Conservation (phyloP, 37 sponge, comb jelly and placozoan species). For the Hexactinellida sp. region DNA sequence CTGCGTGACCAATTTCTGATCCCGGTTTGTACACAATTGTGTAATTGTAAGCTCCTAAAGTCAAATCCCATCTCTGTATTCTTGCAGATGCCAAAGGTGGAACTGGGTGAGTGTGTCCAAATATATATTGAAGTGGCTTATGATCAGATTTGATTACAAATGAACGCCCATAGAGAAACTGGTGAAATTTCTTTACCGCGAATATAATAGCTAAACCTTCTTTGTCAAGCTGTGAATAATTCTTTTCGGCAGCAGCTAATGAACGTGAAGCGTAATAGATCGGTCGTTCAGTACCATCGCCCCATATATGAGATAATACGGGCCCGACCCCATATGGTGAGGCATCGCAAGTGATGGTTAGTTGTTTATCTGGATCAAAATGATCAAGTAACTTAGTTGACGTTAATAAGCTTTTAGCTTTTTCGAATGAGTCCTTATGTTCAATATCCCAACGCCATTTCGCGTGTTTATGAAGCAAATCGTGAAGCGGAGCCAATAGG, state of each 20-base stretch:
- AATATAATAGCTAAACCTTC: constrained; percentile 28
- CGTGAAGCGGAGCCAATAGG: not conserved
- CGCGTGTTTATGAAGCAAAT: not conserved
- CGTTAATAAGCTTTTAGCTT: not conserved
- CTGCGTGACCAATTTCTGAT: not conserved
- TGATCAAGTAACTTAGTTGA: not conserved
- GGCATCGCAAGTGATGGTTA: constrained; percentile 24
- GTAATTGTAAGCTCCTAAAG: constrained; percentile 21
- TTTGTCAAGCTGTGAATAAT: constrained; percentile 37
- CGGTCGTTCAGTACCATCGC: constrained; percentile 27
- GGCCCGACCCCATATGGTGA: constrained; percentile 34
- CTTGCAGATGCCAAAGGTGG: constrained; percentile 24
- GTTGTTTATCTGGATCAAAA: constrained; percentile 15
- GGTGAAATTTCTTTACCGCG: constrained; percentile 24
- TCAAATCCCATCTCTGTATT: constrained; percentile 21
- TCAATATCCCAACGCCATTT: not conserved
- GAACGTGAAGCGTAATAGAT: constrained; percentile 33
- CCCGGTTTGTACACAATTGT: constrained; percentile 21
- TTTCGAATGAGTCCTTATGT: no score
- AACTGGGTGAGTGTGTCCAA: no score
- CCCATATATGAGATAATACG: constrained; percentile 24
- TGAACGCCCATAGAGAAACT: constrained; percentile 20
- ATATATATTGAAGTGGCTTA: constrained; percentile 21
- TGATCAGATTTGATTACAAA: constrained; percentile 30
- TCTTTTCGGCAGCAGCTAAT: constrained; percentile 22